Evolutionary conservation across 1,140 invertebrate species (phyloP).

Genomic region (Nasonia vitripennis): DNA sequence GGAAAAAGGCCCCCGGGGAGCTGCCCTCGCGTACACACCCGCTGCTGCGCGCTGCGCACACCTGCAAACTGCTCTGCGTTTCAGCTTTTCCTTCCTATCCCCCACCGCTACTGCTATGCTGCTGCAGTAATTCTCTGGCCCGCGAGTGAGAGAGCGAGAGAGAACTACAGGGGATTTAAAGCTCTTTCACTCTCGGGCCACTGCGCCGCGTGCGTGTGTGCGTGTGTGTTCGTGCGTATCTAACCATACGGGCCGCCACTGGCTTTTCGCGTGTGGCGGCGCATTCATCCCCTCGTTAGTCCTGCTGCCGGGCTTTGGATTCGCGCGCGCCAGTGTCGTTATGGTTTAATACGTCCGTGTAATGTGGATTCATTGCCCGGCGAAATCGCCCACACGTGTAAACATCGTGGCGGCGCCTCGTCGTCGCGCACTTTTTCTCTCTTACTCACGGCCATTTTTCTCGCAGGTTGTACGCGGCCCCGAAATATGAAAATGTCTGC

Average conservation of each 20-base stretch:
- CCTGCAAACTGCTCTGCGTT: neutral
- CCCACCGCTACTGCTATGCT: neutral
- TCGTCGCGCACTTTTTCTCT: constrained; percentile 47
- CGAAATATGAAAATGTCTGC: neutral
- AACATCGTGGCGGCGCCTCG: constrained; percentile 56
- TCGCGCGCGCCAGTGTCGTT: constrained; percentile 63
- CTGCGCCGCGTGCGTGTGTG: constrained; percentile 26
- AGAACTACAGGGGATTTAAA: constrained; percentile 11
- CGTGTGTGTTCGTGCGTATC: neutral
- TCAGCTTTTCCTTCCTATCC: neutral
- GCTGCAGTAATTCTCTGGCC: neutral
- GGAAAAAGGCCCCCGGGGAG: constrained; percentile 16
- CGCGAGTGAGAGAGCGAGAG: neutral
- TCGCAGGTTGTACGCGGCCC: neutral
- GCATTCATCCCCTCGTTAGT: constrained; percentile 60
- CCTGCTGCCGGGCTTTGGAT: constrained; percentile 54
- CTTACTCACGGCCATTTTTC: neutral
- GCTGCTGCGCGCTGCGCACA: neutral
- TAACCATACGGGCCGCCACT: constrained; percentile 15
- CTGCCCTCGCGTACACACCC: no score
- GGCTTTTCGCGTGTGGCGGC: constrained; percentile 52
- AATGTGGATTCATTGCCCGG: constrained; percentile 67
- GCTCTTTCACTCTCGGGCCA: constrained; percentile 21
- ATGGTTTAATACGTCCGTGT: constrained; percentile 68
- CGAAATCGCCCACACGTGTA: constrained; percentile 62